Evolutionary conservation across 2,888 invertebrate genomes (phyloP).

Genomic region (Pterostichus niger): DNA sequence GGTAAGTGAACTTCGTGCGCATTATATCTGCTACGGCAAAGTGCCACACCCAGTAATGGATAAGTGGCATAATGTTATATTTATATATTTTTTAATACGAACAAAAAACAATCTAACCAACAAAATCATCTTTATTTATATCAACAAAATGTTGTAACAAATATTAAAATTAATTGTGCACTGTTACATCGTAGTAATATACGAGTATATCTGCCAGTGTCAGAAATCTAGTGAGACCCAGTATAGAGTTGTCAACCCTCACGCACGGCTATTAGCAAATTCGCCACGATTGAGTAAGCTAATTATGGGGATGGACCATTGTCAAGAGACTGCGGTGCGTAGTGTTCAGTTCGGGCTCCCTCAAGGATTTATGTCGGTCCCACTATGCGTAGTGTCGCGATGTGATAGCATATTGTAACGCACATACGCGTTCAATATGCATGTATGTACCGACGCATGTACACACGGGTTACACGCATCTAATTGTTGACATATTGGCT

Average conservation of each 20-base stretch:
- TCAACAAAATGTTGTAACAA: too few species aligned
- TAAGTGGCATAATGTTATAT: too few species aligned
- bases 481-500: slow-evolving; percentile 12
- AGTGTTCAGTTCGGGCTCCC: slow-evolving; percentile 32
- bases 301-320: slow-evolving; percentile 64
- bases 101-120: too few species aligned
- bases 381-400: slow-evolving; percentile 13
- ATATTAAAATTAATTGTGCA: too few species aligned
- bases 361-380: slow-evolving; percentile 34
- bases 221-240: neutral
- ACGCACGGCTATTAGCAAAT: slow-evolving; percentile 65
- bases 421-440: slow-evolving; percentile 30
- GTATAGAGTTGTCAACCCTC: slow-evolving; percentile 32
- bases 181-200: too few species aligned
- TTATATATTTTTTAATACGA: too few species aligned
- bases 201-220: neutral
- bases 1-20: too few species aligned
- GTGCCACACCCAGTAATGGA: too few species aligned
- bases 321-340: slow-evolving; percentile 47
- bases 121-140: too few species aligned
- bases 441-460: slow-evolving; percentile 11
- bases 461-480: neutral
- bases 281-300: slow-evolving; percentile 66
- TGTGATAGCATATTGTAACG: slow-evolving; percentile 38
- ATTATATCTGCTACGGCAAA: too few species aligned